Percentiles rank a stretch among this genome's conserved stretches.
Conservation (phyloP, 2,113 vertebrate genomes). For the Melanerpes aurifrons region DNA sequence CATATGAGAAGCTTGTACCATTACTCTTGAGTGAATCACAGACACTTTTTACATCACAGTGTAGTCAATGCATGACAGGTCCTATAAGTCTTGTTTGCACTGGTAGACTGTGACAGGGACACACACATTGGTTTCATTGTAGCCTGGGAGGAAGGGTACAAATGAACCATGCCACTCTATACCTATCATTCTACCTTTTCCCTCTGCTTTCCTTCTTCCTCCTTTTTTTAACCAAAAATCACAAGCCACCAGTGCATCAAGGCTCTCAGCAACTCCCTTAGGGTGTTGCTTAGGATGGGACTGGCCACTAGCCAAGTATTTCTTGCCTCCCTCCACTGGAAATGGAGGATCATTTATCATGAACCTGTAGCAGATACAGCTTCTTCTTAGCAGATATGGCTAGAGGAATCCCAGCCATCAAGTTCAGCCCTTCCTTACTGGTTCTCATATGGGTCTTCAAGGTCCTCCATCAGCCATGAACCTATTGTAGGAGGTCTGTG, state of each 20-base stretch:
- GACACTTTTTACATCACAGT: background rate
- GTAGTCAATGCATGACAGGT: background rate
- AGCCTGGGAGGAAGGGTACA: background rate
- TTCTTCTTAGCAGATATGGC: background rate
- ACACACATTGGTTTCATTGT: rapidly evolving
- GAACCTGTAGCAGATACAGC: background rate
- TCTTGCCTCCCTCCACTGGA: background rate
- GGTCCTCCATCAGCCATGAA: background rate
- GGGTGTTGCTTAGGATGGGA: background rate
- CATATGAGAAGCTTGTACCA: background rate
- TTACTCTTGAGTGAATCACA: background rate
- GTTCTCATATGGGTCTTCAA: background rate
- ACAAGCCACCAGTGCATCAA: background rate
- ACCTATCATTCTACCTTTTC: background rate
- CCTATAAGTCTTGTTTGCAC: background rate
- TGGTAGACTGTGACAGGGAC: background rate
- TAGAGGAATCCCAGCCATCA: background rate
- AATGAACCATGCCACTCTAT: background rate
- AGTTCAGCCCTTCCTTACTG: background rate
- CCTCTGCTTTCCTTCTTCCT: background rate
- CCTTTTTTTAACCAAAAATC: background rate
- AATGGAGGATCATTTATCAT: rapidly evolving
- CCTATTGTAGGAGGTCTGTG: background rate
- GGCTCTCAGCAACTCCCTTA: background rate
- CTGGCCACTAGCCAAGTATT: rapidly evolving